Evolutionary conservation across 1,140 invertebrate species (phyloP), one percentile per base, ranked within the genome.

Genomic region (Dendrolimus punctatus): DNA sequence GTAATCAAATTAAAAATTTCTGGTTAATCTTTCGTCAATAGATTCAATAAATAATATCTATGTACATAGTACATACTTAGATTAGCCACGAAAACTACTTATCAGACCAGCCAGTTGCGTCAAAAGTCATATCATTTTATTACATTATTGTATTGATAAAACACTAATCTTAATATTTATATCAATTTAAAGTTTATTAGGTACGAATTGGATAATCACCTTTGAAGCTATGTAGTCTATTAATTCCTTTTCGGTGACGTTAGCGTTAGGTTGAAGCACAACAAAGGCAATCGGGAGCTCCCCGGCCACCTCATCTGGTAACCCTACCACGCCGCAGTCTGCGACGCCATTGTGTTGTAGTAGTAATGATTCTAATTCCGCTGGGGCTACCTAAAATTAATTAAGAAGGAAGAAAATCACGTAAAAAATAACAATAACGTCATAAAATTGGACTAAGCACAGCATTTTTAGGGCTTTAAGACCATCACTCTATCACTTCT

Each of bases 231-330:
- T 77, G 71, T 86, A 90, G 49, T 87, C 62, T 0, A 77, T 50
- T 45, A 92, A 66, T 37, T 90, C 87, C 5, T 82, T 50, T 41
- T 78, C 83, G 0, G 82, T 88, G 45, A 90, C 56, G 6, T 73
- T 61, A 38, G 68, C 60, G 50, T 63, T 73, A 3, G 80, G 66
- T 60, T 89, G 81, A 55, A 75, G 85, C 4, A 94, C 93, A 23
- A 95, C 87, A 71, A 93, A 95, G 7, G 93, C 94, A 41, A 89
- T 64, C 4, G 93, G 93, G 39, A 92, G 77, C 80, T 96, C 95
- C 7, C 93, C 94, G 42, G 88, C 89, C 44, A 75, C 64, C 58
- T 89, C 89, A 74, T 95, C 86, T 0, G 92, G 91, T 43, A 92
- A 65, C 6, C 94, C 94, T 60, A 95, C 89, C 9, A 96, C 94